Conservation (phyloP, 2,888 invertebrate genomes). For the Caenorhabditis sp. region DNA sequence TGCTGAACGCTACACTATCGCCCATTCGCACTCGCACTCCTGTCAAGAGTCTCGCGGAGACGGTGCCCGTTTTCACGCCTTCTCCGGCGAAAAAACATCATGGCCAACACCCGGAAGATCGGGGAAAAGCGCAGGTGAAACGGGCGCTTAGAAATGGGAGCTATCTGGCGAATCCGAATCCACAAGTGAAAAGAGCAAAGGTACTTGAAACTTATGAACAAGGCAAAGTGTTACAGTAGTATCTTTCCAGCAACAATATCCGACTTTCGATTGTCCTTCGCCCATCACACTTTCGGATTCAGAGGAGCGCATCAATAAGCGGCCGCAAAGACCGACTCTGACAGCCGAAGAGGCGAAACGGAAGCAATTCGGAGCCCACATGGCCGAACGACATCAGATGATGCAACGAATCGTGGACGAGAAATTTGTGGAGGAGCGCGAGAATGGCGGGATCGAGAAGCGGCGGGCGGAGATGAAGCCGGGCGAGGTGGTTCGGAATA, state of each 20-base stretch:
- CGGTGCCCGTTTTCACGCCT: conserved; percentile 1
- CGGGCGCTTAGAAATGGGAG: background rate
- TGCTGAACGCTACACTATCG: conserved; percentile 1
- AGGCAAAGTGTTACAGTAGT: background rate
- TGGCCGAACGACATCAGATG: conserved; percentile 23
- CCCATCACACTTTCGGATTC: conserved; percentile 9
- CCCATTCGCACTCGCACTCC: background rate
- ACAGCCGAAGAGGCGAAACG: conserved; percentile 5
- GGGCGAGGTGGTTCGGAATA: conserved; percentile 46
- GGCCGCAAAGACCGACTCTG: conserved; percentile 4
- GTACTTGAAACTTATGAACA: no score
- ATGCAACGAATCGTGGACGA: conserved; percentile 41
- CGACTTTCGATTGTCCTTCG: conserved; percentile 10
- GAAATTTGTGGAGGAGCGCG: conserved; percentile 20
- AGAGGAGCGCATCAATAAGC: background rate
- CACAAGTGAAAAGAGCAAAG: no score
- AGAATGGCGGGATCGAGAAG: conserved; percentile 27
- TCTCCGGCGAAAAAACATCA: background rate
- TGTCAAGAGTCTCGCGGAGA: conserved; percentile 7
- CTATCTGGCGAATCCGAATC: no score
- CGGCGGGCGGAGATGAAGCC: conserved; percentile 26
- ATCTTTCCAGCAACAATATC: conserved; percentile 14
- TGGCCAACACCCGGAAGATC: background rate
- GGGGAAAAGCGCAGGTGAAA: background rate
- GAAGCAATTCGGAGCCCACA: conserved; percentile 7